Percentiles rank a stretch among this genome's conserved stretches.
Conservation (phyloP, 2,797 vertebrate genomes). For the Argentina silus region DNA sequence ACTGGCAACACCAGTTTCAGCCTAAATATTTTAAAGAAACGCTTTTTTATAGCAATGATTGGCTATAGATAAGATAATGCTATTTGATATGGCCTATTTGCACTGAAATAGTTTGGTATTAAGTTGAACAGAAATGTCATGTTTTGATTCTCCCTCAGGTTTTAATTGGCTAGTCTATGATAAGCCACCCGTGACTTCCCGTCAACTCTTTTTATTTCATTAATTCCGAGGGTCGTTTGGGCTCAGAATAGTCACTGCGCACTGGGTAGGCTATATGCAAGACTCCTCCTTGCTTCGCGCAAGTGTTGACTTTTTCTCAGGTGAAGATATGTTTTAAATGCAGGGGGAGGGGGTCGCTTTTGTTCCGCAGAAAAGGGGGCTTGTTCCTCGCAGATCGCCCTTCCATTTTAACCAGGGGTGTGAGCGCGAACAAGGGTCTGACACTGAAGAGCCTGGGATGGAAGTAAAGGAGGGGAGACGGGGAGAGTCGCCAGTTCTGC, state of each 20-base stretch:
- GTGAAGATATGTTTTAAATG: conserved; percentile 75
- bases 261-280: conserved; percentile 2
- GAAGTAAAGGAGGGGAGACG: conserved; percentile 70
- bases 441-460: conserved; percentile 76
- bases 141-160: not conserved
- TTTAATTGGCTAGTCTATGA: not conserved
- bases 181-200: not conserved
- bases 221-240: not conserved
- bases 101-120: not conserved
- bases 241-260: conserved; percentile 27
- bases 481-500: conserved; percentile 61
- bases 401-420: conserved; percentile 80
- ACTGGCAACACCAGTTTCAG: conserved; percentile 4
- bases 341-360: conserved; percentile 69
- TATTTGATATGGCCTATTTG: not conserved
- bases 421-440: conserved; percentile 73
- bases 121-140: not conserved
- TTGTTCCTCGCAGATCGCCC: conserved; percentile 77
- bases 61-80: not conserved
- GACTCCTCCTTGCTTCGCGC: conserved; percentile 49
- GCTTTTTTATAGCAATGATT: not conserved
- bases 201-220: conserved; percentile 20
- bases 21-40: not conserved
- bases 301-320: conserved; percentile 67
- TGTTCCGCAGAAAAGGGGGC: conserved; percentile 81